Percentiles rank a stretch among this genome's conserved stretches.
Evolutionary conservation across 2,888 invertebrate species (phyloP).

Genomic region (Sinentomon sp.): DNA sequence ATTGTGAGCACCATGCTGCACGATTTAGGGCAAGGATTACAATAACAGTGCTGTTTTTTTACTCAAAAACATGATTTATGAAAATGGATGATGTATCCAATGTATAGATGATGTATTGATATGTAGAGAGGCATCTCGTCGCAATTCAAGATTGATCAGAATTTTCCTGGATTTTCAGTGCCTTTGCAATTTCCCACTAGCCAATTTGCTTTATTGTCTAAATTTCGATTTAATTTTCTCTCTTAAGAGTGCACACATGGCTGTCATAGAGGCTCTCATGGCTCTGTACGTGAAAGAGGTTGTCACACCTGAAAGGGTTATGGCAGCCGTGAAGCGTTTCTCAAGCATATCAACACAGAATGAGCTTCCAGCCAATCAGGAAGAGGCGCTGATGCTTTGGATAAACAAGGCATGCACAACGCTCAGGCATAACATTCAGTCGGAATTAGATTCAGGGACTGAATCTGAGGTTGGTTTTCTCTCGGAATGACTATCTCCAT

Average conservation of each 20-base stretch:
- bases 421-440: constrained; percentile 27
- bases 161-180: background rate
- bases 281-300: constrained; percentile 74
- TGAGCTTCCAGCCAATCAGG: constrained; percentile 33
- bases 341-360: constrained; percentile 19
- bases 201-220: background rate
- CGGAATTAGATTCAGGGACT: constrained; percentile 11
- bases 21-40: too few relatives aligned
- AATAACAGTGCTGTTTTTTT: too few relatives aligned
- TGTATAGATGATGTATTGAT: background rate
- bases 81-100: background rate
- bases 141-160: too few relatives aligned
- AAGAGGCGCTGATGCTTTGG: constrained; percentile 64
- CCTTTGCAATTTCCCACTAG: background rate
- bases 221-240: too few relatives aligned
- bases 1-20: too few relatives aligned
- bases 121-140: background rate
- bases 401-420: constrained; percentile 61
- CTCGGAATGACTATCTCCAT: too few relatives aligned
- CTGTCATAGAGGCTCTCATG: constrained; percentile 87
- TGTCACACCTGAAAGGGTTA: constrained; percentile 57
- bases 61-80: too few relatives aligned
- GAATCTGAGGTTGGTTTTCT: constrained; percentile 7
- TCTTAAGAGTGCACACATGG: constrained; percentile 85
- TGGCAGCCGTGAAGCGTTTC: constrained; percentile 57